Percentiles rank a stretch among this genome's conserved stretches.
phyloP scores from a whole-genome alignment of 1,140 invertebrate genomes.

The Acyrthosiphon pisum region DNA sequence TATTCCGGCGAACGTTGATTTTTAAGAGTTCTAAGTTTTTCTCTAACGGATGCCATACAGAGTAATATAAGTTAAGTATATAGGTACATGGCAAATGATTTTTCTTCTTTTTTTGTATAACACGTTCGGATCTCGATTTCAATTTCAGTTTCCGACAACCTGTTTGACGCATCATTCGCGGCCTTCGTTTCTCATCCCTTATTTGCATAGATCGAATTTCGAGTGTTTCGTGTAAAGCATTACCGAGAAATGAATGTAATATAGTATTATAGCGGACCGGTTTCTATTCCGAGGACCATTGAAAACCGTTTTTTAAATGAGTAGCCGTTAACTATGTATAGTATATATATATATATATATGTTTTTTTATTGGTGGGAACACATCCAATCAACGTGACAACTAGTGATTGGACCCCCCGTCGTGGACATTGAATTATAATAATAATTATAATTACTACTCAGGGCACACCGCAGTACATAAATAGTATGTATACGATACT shows the following conservation, averaged over 20 bases:
- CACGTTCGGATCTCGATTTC: neutral
- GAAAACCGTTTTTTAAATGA: slow-evolving; percentile 31
- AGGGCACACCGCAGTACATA: neutral
- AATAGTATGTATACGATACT: neutral
- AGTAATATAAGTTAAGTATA: neutral
- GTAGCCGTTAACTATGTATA: neutral
- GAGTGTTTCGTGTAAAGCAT: neutral
- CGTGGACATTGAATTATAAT: slow-evolving; percentile 37
- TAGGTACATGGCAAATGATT: too few species aligned
- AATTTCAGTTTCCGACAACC: neutral
- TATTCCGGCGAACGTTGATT: too few species aligned
- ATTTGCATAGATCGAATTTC: slow-evolving; percentile 4
- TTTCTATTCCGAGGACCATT: neutral
- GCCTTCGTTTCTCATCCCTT: neutral
- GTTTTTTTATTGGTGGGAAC: slow-evolving; percentile 36
- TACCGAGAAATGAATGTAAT: neutral
- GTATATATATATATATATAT: too few species aligned
- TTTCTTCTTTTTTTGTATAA: too few species aligned
- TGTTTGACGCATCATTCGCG: neutral
- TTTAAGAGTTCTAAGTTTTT: too few species aligned
- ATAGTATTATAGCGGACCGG: neutral
- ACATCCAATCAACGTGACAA: slow-evolving; percentile 47
- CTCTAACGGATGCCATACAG: neutral
- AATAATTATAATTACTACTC: slow-evolving; percentile 43
- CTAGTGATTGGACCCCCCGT: slow-evolving; percentile 38